Evolutionary conservation across 2,113 vertebrate genomes (phyloP), one percentile per base, ranked within the genome.

Genomic region (Petrocephalus zakoni): DNA sequence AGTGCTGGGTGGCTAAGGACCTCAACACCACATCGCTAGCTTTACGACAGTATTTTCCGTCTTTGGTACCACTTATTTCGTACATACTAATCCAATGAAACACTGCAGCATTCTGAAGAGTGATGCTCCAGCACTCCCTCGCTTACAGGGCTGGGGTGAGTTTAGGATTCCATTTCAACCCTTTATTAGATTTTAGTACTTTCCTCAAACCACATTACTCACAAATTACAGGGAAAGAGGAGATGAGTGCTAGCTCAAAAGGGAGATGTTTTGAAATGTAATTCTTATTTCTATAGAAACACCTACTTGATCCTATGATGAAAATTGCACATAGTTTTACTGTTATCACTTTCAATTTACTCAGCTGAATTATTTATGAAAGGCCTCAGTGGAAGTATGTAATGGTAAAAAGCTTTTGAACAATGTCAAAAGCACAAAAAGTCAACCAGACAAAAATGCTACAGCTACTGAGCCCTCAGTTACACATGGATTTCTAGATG

Each of bases 321-420:
- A 92, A 93, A 93, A 95, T 93, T 92, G 93, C 93, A 94, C 93
- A 95, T 94, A 94, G 94, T 95, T 95, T 95, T 94, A 94, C 94
- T 94, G 95, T 95, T 94, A 96, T 95, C 95, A 94, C 94, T 94
- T 95, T 95, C 94, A 95, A 94, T 93, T 94, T 94, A 93, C 94
- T 93, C 92, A 47, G 89, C 92, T 96, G 94, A 96, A 96, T 96
- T 95, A 96, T 96, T 96, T 95, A 96, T 95, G 93, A 95, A 96
- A 94, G 94, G 93, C 94, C 95, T 95, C 94, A 93, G 94, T 93
- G 92, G 94, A 94, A 91, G 93, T 92, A 93, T 90, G 92, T 92
- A 93, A 95, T 92, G 94, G 94, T 93, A 93, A 95, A 94, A 95
- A 93, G 91, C 92, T 94, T 94, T 93, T 90, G 91, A 93, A 94